A percentile compares a stretch with the other conserved stretches of the same genome.
Evolutionary conservation across 2,797 vertebrate genomes (phyloP).

Genomic region (Sarcoramphus papa): DNA sequence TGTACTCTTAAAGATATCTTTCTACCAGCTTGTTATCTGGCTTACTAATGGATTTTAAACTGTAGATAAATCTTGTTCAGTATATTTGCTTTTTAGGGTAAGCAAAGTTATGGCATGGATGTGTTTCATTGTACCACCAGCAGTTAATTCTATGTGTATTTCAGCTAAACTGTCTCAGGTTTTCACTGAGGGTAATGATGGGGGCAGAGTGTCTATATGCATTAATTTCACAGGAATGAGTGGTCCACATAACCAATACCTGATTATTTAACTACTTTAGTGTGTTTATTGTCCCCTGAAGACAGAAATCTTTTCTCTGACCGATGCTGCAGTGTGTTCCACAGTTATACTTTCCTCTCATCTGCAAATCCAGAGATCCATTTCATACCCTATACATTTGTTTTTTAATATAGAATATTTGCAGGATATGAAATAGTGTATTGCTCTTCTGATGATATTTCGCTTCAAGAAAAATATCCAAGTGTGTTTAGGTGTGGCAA

Average conservation of each 20-base stretch:
- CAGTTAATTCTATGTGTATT: background rate
- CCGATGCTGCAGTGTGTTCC: background rate
- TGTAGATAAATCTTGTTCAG: background rate
- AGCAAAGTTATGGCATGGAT: background rate
- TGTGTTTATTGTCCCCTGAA: background rate
- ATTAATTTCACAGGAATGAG: background rate
- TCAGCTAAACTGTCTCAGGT: background rate
- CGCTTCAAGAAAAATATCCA: background rate
- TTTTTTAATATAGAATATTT: background rate
- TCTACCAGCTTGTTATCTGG: background rate
- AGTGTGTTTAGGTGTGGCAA: background rate
- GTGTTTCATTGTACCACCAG: background rate
- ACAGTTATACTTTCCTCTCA: background rate
- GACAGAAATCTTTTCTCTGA: background rate
- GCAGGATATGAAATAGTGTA: background rate
- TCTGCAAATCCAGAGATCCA: background rate
- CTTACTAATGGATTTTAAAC: background rate
- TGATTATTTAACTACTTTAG: background rate
- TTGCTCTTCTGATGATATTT: background rate
- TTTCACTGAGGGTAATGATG: background rate
- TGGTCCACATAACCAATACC: background rate
- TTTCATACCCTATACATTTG: background rate
- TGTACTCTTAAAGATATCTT: background rate
- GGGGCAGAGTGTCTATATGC: rapidly evolving
- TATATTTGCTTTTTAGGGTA: background rate